These are phyloP conservation scores for Vespertilio murinus DNA, from an alignment of 2,797 vertebrate species.

Conservation along the genomic window DNA sequence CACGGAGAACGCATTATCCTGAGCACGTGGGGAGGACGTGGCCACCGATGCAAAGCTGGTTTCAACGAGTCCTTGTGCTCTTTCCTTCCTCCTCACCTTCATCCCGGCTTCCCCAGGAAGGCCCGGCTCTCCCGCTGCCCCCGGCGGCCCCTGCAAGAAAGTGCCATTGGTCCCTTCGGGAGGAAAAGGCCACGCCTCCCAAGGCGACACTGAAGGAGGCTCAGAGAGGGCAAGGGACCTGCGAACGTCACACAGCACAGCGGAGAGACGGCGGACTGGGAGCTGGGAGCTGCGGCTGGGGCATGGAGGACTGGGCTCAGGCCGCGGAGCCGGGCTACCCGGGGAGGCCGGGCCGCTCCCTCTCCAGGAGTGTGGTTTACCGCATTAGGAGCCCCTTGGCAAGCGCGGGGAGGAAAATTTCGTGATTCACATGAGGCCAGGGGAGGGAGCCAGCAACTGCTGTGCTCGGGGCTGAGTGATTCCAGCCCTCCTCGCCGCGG, in stretches of 20 bases:
- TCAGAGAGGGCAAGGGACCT: not conserved
- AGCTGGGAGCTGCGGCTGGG: not conserved
- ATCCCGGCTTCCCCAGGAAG: slow-evolving; percentile 91
- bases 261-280: not conserved
- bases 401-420: slow-evolving; percentile 76
- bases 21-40: not conserved
- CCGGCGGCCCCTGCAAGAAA: slow-evolving; percentile 82
- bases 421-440: slow-evolving; percentile 67
- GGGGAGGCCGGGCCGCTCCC: slow-evolving; percentile 57
- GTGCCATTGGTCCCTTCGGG: not conserved
- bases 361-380: slow-evolving; percentile 73
- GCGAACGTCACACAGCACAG: not conserved
- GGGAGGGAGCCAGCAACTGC: not conserved
- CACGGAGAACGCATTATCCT: slow-evolving; percentile 68
- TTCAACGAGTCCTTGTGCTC: slow-evolving; percentile 29
- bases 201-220: not conserved
- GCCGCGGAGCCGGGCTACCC: slow-evolving; percentile 13
- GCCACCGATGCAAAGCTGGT: not conserved
- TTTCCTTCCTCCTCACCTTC: slow-evolving; percentile 88
- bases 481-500: not conserved
- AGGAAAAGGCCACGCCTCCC: not conserved
- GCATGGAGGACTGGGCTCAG: not conserved
- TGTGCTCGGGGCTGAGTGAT: not conserved
- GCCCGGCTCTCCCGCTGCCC: slow-evolving; percentile 85
- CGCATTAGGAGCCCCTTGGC: slow-evolving; percentile 74